Evolutionary conservation across 2,888 invertebrate genomes (phyloP).

Genomic region (Heliconius cydno): DNA sequence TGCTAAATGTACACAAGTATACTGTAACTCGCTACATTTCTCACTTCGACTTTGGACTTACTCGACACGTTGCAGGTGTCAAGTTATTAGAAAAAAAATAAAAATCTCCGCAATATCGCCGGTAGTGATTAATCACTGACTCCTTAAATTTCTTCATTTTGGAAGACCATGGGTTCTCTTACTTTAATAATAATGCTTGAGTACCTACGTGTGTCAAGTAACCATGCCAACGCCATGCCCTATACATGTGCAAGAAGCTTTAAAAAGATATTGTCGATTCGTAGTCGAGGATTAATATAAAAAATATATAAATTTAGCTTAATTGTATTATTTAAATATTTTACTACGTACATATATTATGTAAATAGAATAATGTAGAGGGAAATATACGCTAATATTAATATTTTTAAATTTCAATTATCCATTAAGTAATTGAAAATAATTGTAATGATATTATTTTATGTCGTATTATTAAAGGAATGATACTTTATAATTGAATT

Average conservation of each 20-base stretch:
- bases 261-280: neutral
- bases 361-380: neutral
- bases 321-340: neutral
- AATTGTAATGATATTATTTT: neutral
- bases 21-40: slow-evolving; percentile 66
- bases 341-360: too few species aligned
- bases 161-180: neutral
- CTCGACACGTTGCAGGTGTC: slow-evolving; percentile 33
- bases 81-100: neutral
- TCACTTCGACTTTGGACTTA: slow-evolving; percentile 53
- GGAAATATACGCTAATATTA: slow-evolving; percentile 20
- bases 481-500: neutral
- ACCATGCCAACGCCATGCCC: neutral
- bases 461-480: neutral
- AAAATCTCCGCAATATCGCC: too few species aligned
- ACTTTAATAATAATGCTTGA: neutral
- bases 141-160: neutral
- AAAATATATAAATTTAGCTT: neutral
- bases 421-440: neutral
- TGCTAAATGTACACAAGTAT: slow-evolving; percentile 64
- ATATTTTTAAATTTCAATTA: neutral
- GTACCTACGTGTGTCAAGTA: too few species aligned
- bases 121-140: too few species aligned
- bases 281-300: neutral
- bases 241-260: neutral